Evolutionary conservation across 2,113 vertebrate genomes (phyloP).

Genomic region (Catharus bicknelli): DNA sequence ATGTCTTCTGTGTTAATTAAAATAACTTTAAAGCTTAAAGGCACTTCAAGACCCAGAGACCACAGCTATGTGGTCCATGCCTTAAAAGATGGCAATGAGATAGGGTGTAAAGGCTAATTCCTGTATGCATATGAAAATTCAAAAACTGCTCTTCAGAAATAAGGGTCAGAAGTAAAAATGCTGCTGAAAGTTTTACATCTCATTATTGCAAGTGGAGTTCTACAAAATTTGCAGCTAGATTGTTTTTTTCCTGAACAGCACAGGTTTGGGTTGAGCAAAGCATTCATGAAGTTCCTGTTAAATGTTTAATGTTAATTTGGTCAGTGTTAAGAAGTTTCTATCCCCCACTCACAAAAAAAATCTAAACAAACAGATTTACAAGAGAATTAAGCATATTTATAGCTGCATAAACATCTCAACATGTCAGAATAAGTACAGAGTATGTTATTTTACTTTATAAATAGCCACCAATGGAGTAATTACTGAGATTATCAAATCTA

Average conservation of each 20-base stretch:
- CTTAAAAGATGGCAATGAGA: not conserved
- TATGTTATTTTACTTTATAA: not conserved
- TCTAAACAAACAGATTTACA: not conserved
- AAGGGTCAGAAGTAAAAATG: not conserved
- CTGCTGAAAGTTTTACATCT: not conserved
- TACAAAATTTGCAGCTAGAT: not conserved
- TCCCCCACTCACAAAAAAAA: not conserved
- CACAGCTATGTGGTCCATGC: rapidly evolving
- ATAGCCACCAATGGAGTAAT: not conserved
- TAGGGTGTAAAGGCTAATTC: not conserved
- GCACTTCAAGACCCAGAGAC: not conserved
- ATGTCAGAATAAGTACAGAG: not conserved
- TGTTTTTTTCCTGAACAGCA: not conserved
- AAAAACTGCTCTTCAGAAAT: not conserved
- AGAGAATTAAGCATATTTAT: not conserved
- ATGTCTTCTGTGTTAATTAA: not conserved
- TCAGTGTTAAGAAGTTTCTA: not conserved
- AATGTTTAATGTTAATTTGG: not conserved
- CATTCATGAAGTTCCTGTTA: not conserved
- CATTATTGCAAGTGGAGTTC: not conserved
- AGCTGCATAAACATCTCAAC: not conserved
- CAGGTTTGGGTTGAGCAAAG: not conserved
- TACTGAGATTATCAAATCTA: not conserved
- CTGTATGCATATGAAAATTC: not conserved
- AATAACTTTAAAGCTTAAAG: not conserved